Percentiles rank a stretch among this genome's conserved stretches.
Conservation (phyloP, 2,888 invertebrate genomes). For the Lutraria lutraria region DNA sequence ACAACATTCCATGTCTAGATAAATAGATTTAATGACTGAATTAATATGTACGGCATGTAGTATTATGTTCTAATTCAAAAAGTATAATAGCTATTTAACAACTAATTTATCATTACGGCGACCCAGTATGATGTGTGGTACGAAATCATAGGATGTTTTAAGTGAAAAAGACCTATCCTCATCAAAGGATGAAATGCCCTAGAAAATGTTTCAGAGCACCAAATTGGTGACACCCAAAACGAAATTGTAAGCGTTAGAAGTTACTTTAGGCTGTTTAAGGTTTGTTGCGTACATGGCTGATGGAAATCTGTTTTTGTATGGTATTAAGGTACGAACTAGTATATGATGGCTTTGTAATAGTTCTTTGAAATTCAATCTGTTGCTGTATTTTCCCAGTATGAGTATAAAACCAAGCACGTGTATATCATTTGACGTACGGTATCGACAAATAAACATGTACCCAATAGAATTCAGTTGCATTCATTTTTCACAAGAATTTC, state of each 20-base stretch:
- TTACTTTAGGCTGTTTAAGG: too few species aligned
- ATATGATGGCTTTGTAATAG: too few species aligned
- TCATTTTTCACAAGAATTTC: too few species aligned
- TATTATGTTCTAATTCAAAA: conserved; percentile 27
- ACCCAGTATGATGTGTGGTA: not conserved
- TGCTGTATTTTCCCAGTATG: too few species aligned
- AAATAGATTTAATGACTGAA: conserved; percentile 30
- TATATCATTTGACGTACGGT: too few species aligned
- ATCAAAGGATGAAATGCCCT: not conserved
- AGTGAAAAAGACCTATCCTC: not conserved
- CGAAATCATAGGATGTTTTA: not conserved
- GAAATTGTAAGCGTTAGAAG: not conserved
- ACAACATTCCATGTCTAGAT: conserved; percentile 45
- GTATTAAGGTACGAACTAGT: too few species aligned
- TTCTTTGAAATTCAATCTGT: too few species aligned
- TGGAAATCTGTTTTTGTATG: too few species aligned
- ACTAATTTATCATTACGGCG: conserved; percentile 35
- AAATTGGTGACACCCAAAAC: conserved; percentile 10
- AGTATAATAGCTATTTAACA: conserved; percentile 18
- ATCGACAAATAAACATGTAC: too few species aligned
- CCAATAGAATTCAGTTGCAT: too few species aligned
- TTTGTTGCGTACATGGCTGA: too few species aligned
- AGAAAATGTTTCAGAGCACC: not conserved
- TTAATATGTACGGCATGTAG: conserved; percentile 10
- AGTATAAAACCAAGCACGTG: too few species aligned